Base-by-base conservation (phyloP, 2,113 vertebrate species). In the Helogale parvula region DNA sequence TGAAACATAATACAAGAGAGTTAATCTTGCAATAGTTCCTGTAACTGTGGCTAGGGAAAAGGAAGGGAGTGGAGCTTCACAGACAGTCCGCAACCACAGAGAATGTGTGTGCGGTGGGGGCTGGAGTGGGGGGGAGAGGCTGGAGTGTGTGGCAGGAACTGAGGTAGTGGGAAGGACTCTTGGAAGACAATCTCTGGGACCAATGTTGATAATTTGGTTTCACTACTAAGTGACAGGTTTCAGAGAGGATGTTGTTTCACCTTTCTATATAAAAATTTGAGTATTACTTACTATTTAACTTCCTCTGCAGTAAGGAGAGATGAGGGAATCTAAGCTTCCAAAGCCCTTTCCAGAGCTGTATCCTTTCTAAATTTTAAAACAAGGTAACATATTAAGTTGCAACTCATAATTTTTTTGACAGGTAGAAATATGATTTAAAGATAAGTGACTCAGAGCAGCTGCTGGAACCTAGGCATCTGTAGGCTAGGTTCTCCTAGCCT, bases 11-110 rank as follows among this genome's bases (percentile, higher is more conserved):
- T 97, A 92, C 2, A 50, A 85, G 84, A 88, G 76, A 97, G 88
- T 92, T 90, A 88, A 96, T 97, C 93, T 97, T 96, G 97, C 96
- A 97, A 92, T 83, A 90, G 92, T 98, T 98, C 96, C 97, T 98
- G 97, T 97, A 98, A 98, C 96, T 97, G 80, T 81, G 97, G 96
- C 93, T 97, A 69, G 95, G 96, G 93, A 93, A 97, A 97, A 63
- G 91, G 45, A 94, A 97, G 96, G 96, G 97, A 97, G 96, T 93
- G 87, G 93, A 96, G 87, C 87, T 88, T 95, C 60, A 54, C n/a
- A 69, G 96, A 92, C 90, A 97, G 77, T 66, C 69, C 92, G 80
- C 80, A 82, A 68, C 96, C 97, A 66, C 97, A 94, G 96, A 50
- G 96, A 79, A 92, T 69, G 7, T 81, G 77, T 21, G 5, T n/a